Base-by-base conservation (phyloP, 2,113 vertebrate species). In the Zosterops japonicus region DNA sequence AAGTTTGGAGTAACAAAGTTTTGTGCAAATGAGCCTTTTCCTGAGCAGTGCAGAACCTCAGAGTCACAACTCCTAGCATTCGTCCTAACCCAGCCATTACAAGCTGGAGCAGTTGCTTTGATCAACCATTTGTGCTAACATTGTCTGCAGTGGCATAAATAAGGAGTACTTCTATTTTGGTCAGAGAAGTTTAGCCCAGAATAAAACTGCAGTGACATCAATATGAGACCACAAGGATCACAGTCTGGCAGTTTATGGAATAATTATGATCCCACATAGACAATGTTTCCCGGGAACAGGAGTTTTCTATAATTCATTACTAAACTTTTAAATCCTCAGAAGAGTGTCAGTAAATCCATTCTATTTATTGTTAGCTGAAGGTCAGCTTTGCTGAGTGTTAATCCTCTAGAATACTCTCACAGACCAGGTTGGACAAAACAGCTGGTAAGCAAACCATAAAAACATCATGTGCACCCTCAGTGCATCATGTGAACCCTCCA, bases 141-240 rank as follows among this genome's bases (percentile, higher is more conserved):
- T 41, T 76, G 63, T 70, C 72, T 69, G 28, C 39, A 88, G 46
- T 42, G 55, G 46, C 33, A 72, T 61, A 83, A 96, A 61, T 46
- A 87, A 75, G 13, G 49, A 88, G 17, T 23, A 49, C 44, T 52
- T 93, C 46, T 72, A 86, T 76, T 95, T 69, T 29, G 2, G 35
- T 77, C 83, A 39, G 50, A 87, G n/a, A 90, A 70, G 24, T 77
- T 81, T 50, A 90, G 29, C 21, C 65, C 53, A 84, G 61, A 87
- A 82, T 68, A 82, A 93, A 94, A 83, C 57, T 83, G n/a, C 36
- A 60, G 35, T 81, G 86, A 89, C 86, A 96, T 90, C 69, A 77
- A 20, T 33, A 67, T 20, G 47, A 86, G 71, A 90, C 42, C 83
- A 60, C 80, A 83, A 83, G 41, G 35, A 83, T 67, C 52, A 35